A percentile compares a stretch with the other conserved stretches of the same genome.
Evolutionary conservation across 2,797 vertebrate genomes (phyloP).

Genomic region (Lerista edwardsae): DNA sequence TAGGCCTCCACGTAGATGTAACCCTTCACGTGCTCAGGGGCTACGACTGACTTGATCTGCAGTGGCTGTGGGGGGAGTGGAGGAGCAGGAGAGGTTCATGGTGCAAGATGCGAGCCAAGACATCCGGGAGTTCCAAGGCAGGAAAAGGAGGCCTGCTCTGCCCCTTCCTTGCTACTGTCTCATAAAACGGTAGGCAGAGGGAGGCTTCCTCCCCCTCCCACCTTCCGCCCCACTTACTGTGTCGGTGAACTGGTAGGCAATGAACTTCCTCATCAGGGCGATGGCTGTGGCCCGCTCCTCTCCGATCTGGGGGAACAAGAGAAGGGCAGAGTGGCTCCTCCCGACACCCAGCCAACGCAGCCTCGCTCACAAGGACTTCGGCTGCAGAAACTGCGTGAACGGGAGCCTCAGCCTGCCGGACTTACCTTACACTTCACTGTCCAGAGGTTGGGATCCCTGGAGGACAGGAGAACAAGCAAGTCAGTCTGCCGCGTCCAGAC

Average conservation of each 20-base stretch:
- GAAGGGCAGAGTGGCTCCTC: neutral
- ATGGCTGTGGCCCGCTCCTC: conserved; percentile 93
- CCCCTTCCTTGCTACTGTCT: no score
- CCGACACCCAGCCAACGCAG: no score
- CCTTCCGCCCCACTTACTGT: conserved; percentile 78
- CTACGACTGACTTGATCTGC: conserved; percentile 96
- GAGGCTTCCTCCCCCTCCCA: no score
- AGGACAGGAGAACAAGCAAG: neutral
- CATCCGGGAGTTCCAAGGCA: no score
- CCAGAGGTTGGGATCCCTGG: conserved; percentile 94
- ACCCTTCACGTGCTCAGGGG: conserved; percentile 93
- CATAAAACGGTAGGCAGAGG: no score
- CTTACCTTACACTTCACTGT: conserved; percentile 95
- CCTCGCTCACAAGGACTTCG: neutral
- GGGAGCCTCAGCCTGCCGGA: neutral
- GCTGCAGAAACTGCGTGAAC: no score
- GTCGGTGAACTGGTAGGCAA: conserved; percentile 97
- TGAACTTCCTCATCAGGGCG: conserved; percentile 94
- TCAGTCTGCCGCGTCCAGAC: accelerated
- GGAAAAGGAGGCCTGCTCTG: no score
- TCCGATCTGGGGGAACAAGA: conserved; percentile 81
- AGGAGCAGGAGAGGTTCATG: neutral
- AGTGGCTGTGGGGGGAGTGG: conserved; percentile 79
- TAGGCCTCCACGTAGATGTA: conserved; percentile 97
- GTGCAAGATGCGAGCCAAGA: accelerated